phyloP scores from a whole-genome alignment of 2,113 vertebrate species.

The Irena cyanogastra region DNA sequence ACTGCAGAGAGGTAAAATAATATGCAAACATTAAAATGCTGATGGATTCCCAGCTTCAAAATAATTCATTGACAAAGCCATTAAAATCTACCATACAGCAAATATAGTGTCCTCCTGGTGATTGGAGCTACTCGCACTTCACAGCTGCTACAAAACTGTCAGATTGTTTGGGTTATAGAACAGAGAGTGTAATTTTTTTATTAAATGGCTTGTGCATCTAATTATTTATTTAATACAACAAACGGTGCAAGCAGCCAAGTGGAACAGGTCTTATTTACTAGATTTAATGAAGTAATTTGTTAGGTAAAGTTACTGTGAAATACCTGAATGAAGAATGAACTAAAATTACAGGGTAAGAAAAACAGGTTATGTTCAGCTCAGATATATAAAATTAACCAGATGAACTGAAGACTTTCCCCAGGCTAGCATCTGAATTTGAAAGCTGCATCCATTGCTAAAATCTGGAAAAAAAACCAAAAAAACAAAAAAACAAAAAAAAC shows the following conservation, averaged over 20 bases:
- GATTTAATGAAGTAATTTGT: constrained; percentile 19
- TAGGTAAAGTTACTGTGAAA: background rate
- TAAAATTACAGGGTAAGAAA: background rate
- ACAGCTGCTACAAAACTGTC: background rate
- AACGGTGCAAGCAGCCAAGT: background rate
- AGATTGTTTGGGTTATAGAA: background rate
- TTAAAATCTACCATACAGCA: background rate
- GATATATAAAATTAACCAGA: background rate
- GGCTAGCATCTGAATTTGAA: background rate
- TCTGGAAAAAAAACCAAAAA: no score
- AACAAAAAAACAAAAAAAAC: no score
- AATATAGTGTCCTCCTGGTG: background rate
- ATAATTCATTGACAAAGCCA: background rate
- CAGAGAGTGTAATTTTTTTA: background rate
- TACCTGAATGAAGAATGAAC: background rate
- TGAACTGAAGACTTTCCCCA: background rate
- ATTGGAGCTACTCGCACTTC: background rate
- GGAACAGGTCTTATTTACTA: constrained; percentile 33
- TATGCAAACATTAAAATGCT: background rate
- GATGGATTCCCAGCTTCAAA: background rate
- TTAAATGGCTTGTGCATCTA: background rate
- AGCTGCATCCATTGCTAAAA: background rate
- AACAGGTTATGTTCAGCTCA: background rate
- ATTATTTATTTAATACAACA: constrained; percentile 8
- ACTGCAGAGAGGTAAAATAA: background rate